Evolutionary conservation across 2,113 vertebrate species (phyloP).

Genomic region (Pluvialis apricaria): DNA sequence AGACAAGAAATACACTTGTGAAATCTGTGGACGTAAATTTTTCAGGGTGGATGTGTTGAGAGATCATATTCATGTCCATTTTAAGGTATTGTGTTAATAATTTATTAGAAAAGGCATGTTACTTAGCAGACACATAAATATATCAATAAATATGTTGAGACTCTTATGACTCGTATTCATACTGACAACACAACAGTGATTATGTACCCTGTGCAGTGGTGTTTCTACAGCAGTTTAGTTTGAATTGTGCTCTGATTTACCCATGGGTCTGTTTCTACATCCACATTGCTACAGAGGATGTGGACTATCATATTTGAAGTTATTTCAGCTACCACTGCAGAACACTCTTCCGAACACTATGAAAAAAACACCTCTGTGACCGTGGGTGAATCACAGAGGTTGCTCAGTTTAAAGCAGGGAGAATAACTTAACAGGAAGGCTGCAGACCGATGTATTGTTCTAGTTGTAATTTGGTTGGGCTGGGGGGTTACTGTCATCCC

Average conservation of each 20-base stretch:
- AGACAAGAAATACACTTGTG: slow-evolving; percentile 98
- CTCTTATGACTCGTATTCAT: neutral
- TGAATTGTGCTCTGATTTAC: neutral
- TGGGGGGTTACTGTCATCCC: neutral
- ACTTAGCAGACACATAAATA: neutral
- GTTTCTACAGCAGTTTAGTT: neutral
- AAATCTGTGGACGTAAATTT: slow-evolving; percentile 98
- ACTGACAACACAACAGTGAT: neutral
- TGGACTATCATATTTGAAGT: neutral
- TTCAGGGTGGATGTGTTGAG: slow-evolving; percentile 96
- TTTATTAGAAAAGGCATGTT: neutral
- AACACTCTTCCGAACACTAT: neutral
- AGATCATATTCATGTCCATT: slow-evolving; percentile 98
- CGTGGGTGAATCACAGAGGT: neutral
- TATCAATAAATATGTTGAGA: neutral
- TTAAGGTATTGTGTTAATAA: slow-evolving; percentile 82
- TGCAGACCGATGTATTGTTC: neutral
- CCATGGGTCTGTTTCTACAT: neutral
- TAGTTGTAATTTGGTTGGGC: neutral
- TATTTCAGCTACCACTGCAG: neutral
- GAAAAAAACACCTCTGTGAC: neutral
- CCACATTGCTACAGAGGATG: neutral
- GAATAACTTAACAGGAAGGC: neutral
- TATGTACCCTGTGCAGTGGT: neutral
- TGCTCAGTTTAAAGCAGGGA: neutral